phyloP scores from a whole-genome alignment of 1,140 invertebrate genomes.

The Leguminivora glycinivorella region DNA sequence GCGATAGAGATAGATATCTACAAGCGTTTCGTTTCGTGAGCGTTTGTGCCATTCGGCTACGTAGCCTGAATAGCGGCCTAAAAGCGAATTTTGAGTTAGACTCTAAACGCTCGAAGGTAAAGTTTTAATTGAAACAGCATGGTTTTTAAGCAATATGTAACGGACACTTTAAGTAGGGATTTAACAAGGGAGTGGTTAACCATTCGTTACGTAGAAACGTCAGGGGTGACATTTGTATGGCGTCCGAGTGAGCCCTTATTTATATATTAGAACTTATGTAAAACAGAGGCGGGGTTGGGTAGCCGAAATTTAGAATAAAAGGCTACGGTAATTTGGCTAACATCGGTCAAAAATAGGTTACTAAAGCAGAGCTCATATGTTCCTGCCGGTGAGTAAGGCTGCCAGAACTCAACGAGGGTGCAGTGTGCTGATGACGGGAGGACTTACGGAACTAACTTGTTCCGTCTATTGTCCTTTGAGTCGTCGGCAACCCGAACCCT shows the following conservation, averaged over 20 bases:
- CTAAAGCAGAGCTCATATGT: too few relatives aligned
- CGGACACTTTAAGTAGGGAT: slow-evolving; percentile 41
- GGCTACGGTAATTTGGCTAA: background rate
- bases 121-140: background rate
- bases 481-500: too few relatives aligned
- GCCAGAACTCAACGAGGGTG: too few relatives aligned
- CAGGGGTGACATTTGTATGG: slow-evolving; percentile 36
- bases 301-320: background rate
- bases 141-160: background rate
- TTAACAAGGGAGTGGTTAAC: slow-evolving; percentile 49
- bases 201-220: slow-evolving; percentile 47
- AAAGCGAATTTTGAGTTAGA: background rate
- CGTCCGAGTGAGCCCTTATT: slow-evolving; percentile 27
- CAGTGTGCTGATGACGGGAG: too few relatives aligned
- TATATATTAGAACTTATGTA: slow-evolving; percentile 13
- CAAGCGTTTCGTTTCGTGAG: too few relatives aligned
- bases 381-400: too few relatives aligned
- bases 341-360: background rate
- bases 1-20: too few relatives aligned
- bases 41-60: too few relatives aligned
- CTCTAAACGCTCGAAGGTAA: background rate
- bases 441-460: too few relatives aligned
- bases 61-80: background rate
- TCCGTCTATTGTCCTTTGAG: too few relatives aligned
- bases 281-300: slow-evolving; percentile 1